Percentiles rank a stretch among this genome's conserved stretches.
Evolutionary conservation across 2,888 invertebrate genomes (phyloP).

Genomic region (Tupiocoris notatus): DNA sequence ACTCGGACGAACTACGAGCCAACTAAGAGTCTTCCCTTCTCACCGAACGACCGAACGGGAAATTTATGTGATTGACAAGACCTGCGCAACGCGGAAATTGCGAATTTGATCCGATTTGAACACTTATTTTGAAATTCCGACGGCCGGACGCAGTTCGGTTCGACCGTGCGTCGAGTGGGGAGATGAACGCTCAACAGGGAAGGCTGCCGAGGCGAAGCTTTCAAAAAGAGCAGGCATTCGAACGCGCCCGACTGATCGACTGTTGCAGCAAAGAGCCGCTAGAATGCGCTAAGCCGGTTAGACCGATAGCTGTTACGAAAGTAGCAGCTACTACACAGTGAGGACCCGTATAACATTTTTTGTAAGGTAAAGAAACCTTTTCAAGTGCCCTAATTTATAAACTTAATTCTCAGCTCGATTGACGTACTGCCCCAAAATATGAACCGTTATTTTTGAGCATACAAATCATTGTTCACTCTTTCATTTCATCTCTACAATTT

Average conservation of each 20-base stretch:
- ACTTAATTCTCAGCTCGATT: no score
- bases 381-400: no score
- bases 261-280: background rate
- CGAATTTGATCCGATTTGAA: background rate
- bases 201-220: conserved; percentile 14
- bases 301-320: conserved; percentile 26
- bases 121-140: background rate
- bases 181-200: conserved; percentile 37
- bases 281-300: background rate
- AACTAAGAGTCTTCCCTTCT: background rate
- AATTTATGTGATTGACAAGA: no score
- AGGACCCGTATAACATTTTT: no score
- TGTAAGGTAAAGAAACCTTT: no score
- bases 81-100: background rate
- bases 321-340: conserved; percentile 13
- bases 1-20: background rate
- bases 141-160: conserved; percentile 9
- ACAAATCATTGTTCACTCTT: no score
- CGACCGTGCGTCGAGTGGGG: conserved; percentile 14
- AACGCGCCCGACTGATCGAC: background rate
- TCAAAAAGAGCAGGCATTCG: conserved; percentile 1
- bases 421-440: no score
- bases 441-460: no score
- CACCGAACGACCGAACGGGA: background rate
- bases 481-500: no score